Conservation (phyloP, 2,888 invertebrate genomes). For the Seira sanloemensis region DNA sequence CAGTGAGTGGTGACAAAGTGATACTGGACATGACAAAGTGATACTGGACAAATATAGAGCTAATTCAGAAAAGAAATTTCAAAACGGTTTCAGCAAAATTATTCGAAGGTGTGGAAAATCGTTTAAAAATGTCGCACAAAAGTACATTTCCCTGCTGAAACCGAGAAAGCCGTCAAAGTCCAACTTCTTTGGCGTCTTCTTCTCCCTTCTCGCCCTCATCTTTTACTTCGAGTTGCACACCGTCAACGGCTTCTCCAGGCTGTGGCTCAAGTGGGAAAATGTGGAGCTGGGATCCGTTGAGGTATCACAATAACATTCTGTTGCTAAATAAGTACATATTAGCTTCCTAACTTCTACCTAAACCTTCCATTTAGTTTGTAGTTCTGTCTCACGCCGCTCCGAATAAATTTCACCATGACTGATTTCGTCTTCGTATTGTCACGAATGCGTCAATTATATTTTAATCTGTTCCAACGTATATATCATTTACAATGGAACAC, state of each 20-base stretch:
- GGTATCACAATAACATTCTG: no score
- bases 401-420: no score
- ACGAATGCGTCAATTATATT: background rate
- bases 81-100: constrained; percentile 29
- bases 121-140: constrained; percentile 48
- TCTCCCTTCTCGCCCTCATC: constrained; percentile 72
- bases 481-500: no score
- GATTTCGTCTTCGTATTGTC: background rate
- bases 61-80: no score
- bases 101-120: constrained; percentile 45
- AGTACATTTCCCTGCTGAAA: constrained; percentile 59
- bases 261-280: constrained; percentile 74
- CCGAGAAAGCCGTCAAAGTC: constrained; percentile 70
- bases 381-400: no score
- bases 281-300: constrained; percentile 73
- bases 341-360: no score
- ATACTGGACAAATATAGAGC: no score
- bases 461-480: background rate
- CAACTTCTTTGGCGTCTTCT: constrained; percentile 71
- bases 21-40: no score
- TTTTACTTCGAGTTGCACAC: constrained; percentile 74
- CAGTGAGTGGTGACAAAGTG: background rate
- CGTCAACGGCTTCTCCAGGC: constrained; percentile 73
- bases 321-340: constrained; percentile 22
- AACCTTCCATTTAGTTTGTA: no score